Evolutionary conservation across 2,797 vertebrate genomes (phyloP).

Genomic region (Enteromius paludinosus): DNA sequence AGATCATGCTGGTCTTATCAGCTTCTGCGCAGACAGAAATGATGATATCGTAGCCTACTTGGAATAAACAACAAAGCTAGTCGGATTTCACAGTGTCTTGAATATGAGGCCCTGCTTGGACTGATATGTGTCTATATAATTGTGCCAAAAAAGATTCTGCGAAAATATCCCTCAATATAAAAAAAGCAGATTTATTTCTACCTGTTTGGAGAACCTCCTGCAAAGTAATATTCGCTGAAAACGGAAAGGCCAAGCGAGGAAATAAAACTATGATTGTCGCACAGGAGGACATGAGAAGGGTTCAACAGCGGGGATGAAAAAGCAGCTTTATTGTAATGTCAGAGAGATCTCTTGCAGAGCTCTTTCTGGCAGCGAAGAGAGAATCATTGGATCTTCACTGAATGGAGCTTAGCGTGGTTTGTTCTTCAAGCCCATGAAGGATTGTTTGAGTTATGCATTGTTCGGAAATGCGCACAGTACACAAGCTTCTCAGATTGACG

Average conservation of each 20-base stretch:
- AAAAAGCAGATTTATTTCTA: constrained; percentile 15
- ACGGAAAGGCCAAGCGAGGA: constrained; percentile 31
- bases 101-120: constrained; percentile 1
- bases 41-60: constrained; percentile 23
- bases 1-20: constrained; percentile 26
- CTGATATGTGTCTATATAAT: constrained; percentile 17
- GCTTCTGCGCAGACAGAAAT: background rate
- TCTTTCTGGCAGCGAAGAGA: constrained; percentile 26
- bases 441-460: background rate
- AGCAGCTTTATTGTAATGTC: constrained; percentile 48
- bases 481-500: background rate
- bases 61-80: constrained; percentile 28
- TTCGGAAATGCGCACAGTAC: background rate
- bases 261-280: constrained; percentile 35
- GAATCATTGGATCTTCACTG: constrained; percentile 34
- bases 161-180: constrained; percentile 11
- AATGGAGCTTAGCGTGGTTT: constrained; percentile 23
- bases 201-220: constrained; percentile 3
- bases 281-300: constrained; percentile 16
- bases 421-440: constrained; percentile 23
- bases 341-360: constrained; percentile 11
- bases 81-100: background rate
- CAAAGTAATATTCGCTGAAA: constrained; percentile 21
- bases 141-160: constrained; percentile 9
- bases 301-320: constrained; percentile 44